Conservation (phyloP, 2,113 vertebrate genomes). For the Sceloporus undulatus region DNA sequence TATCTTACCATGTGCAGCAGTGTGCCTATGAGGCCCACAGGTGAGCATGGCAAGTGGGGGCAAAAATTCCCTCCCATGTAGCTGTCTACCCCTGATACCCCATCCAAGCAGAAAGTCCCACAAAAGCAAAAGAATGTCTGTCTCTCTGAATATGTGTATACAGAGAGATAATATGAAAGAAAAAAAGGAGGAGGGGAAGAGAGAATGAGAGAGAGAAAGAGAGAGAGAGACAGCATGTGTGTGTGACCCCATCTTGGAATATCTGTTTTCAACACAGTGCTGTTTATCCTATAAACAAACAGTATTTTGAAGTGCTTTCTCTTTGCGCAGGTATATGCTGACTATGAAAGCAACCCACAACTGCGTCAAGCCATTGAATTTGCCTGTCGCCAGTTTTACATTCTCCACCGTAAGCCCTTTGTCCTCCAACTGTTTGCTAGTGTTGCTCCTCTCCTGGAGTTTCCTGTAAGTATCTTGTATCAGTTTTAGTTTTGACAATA, state of each 20-base stretch:
- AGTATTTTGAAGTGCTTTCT: not conserved
- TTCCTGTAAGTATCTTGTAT: conserved; percentile 85
- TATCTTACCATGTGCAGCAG: too few species aligned
- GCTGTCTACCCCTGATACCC: not conserved
- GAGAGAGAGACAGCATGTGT: too few species aligned
- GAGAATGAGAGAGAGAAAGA: too few species aligned
- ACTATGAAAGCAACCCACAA: conserved; percentile 96
- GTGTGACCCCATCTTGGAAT: not conserved
- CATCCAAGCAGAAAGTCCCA: not conserved
- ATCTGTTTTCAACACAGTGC: not conserved
- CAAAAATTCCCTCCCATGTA: too few species aligned
- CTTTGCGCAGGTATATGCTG: conserved; percentile 88
- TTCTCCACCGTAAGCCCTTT: conserved; percentile 97
- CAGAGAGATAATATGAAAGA: not conserved
- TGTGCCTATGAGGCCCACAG: too few species aligned
- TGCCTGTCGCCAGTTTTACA: conserved; percentile 96
- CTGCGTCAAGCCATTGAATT: conserved; percentile 95
- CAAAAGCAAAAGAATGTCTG: not conserved
- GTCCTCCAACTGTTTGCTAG: conserved; percentile 97
- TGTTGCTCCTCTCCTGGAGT: conserved; percentile 94
- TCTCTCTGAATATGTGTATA: not conserved
- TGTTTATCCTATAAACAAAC: not conserved
- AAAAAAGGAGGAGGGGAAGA: not conserved
- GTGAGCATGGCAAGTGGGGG: too few species aligned
- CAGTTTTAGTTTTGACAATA: not conserved